Conservation (phyloP, 2,888 invertebrate genomes). For the Tipula lateralis region DNA sequence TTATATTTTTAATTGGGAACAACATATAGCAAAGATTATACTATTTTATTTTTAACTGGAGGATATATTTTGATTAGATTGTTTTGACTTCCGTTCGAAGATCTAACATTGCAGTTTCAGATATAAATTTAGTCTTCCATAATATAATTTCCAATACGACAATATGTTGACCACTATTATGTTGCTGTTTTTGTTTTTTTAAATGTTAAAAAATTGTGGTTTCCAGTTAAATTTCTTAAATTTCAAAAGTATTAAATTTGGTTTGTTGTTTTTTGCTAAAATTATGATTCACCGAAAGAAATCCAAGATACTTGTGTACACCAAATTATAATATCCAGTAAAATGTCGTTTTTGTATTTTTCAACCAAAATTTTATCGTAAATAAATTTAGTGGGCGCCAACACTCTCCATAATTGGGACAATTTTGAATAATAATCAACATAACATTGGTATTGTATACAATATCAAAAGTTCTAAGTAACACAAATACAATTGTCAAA, state of each 20-base stretch:
- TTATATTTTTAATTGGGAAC: not conserved
- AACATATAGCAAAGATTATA: not conserved
- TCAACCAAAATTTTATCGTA: not conserved
- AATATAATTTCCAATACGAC: not conserved
- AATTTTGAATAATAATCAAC: not conserved
- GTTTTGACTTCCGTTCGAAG: not conserved
- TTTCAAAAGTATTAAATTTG: not conserved
- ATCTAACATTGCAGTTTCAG: not conserved
- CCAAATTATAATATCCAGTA: not conserved
- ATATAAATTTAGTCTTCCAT: not conserved
- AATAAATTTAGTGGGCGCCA: not conserved
- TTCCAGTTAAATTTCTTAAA: not conserved
- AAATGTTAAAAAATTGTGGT: not conserved
- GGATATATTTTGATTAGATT: conserved; percentile 1
- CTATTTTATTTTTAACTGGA: not conserved
- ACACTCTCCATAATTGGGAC: not conserved
- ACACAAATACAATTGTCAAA: not conserved
- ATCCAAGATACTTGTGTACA: not conserved
- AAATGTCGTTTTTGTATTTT: not conserved
- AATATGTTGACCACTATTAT: not conserved
- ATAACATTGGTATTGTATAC: not conserved
- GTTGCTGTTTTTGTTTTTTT: not conserved
- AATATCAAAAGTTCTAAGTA: not conserved
- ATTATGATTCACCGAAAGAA: not conserved
- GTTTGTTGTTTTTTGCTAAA: not conserved